These are phyloP conservation scores for Maconellicoccus hirsutus DNA, from an alignment of 1,140 invertebrate genomes.

Conservation along the genomic window DNA sequence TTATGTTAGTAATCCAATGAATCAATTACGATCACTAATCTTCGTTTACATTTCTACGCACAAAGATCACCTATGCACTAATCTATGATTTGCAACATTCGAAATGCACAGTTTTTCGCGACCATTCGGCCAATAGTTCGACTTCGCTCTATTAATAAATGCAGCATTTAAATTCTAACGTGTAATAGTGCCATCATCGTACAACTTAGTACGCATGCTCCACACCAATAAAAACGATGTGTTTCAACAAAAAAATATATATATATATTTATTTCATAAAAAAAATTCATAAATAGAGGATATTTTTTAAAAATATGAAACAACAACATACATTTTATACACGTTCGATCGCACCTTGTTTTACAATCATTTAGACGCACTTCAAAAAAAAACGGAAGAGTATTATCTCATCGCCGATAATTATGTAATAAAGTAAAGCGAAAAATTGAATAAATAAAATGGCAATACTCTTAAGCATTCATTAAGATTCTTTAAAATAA, in stretches of 20 bases:
- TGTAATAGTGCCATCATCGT: not conserved
- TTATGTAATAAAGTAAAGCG: not conserved
- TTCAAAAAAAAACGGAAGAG: not conserved
- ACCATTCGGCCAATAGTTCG: not conserved
- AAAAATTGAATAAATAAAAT: not conserved
- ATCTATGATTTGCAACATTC: not conserved
- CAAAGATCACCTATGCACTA: not conserved
- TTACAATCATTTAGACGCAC: not conserved
- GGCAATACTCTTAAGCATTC: not conserved
- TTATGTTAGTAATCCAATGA: not conserved
- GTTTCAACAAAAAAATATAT: not conserved
- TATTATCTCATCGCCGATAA: not conserved
- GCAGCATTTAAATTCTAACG: not conserved
- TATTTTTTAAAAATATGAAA: not conserved
- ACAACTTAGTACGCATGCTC: not conserved
- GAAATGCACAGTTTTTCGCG: not conserved
- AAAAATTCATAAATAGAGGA: not conserved
- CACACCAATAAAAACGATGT: not conserved
- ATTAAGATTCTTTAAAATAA: not conserved
- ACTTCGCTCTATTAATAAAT: not conserved
- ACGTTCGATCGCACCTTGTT: not conserved
- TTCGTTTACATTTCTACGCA: not conserved
- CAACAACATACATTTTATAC: not conserved
- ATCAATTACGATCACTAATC: not conserved
- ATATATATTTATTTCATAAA: conserved; percentile 5